These are phyloP conservation scores for Puffinus mauretanicus DNA, from an alignment of 2,113 vertebrate genomes.

Conservation along the genomic window DNA sequence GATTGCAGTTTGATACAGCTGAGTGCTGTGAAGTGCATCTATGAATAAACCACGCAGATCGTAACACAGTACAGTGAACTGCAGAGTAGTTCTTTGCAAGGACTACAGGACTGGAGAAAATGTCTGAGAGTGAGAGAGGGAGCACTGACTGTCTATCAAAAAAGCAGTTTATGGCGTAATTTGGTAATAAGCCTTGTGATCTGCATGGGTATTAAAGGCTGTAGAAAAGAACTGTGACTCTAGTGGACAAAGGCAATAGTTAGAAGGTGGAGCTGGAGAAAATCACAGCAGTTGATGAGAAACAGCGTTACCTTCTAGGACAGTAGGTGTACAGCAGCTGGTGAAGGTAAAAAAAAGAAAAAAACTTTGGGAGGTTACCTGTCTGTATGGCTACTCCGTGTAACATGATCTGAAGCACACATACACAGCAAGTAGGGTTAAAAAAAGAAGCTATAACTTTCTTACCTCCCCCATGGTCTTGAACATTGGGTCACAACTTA, in stretches of 20 bases:
- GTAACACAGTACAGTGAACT: neutral
- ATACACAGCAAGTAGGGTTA: too few relatives aligned
- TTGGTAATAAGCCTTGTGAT: neutral
- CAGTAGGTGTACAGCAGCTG: neutral
- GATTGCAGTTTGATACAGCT: neutral
- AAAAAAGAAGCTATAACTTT: neutral
- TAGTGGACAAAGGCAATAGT: neutral
- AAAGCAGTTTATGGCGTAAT: neutral
- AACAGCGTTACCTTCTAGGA: neutral
- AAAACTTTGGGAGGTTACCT: neutral
- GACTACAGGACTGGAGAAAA: neutral
- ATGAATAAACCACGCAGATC: neutral
- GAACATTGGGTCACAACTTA: neutral
- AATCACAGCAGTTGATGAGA: neutral
- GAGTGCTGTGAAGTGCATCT: neutral
- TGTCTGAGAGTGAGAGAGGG: neutral
- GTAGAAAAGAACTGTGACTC: neutral
- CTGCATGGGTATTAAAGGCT: neutral
- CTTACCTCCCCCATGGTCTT: neutral
- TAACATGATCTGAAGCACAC: neutral
- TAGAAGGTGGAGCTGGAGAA: neutral
- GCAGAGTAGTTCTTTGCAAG: neutral
- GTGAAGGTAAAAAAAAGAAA: neutral
- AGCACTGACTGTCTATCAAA: neutral
- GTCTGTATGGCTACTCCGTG: neutral